Evolutionary conservation across 2,113 vertebrate species (phyloP), one percentile per base, ranked within the genome.

Genomic region (Hyperopisus bebe): DNA sequence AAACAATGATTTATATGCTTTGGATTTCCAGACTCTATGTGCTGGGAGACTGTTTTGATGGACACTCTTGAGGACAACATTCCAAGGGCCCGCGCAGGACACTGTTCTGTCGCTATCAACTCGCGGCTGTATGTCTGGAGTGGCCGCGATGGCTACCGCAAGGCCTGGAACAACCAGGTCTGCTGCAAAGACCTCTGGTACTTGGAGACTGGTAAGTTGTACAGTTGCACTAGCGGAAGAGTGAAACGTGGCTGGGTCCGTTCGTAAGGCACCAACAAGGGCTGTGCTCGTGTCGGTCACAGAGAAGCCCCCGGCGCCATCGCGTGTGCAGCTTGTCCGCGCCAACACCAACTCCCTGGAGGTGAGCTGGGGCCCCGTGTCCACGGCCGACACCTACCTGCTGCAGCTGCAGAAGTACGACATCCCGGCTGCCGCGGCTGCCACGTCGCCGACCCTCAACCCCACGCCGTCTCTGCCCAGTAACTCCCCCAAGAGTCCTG

Each of bases 151-250:
- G 97, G 97, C 50, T 98, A 98, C 92, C 96, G 97, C 50, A 98
- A 98, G 90, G 97, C 97, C 90, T 98, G 97, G 97, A 97, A 98
- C 93, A 97, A 97, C 94, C 97, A 97, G 93, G 97, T 97, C 84
- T 97, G 97, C 95, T 98, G 97, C 92, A 98, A 98, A 93, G 97
- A 97, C 91, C 96, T 98, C 4, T 98, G 97, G 97, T 98, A 97
- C 93, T 95, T 98, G 53, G 97, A 97, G 92, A 97, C 97, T 86
- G 97, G 97, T 98, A 92, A 94, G 95, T 47, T 42, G 21, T 31
- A 3, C 2, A 21, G 39, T 47, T 1, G 35, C 50, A 19, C 31
- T 31, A 5, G 48, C n/a, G 24, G 7, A 53, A 47, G 19, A n/a
- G 47, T 87, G 27, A 31, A 10, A 27, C 13, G 8, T 51, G 50